Base-by-base conservation (phyloP, 2,113 vertebrate species). In the Oreotrochilus melanogaster region DNA sequence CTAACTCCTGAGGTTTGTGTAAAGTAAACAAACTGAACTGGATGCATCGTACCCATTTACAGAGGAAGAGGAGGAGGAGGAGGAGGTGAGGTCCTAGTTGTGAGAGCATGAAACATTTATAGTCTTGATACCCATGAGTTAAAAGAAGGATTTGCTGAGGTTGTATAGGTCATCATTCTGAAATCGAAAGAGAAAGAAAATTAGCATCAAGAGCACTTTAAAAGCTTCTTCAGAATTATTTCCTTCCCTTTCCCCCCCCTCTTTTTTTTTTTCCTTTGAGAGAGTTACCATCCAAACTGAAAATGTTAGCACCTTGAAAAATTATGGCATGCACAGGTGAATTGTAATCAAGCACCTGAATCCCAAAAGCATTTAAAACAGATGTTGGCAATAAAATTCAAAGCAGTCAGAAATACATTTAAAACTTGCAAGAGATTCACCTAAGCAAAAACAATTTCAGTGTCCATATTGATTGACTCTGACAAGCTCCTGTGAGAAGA, bases 21-120 rank as follows among this genome's bases (percentile, higher is more conserved):
- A 96, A 98, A 98, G 98, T 98, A 98, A 98, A 98, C 98, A 98
- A 98, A 98, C 97, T 95, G 97, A 98, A 98, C 97, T 95, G 98
- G 97, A 97, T 97, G 97, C 96, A 96, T 98, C 97, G 98, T 98
- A 98, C 98, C 96, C 98, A 98, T 98, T 97, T 97, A 98, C 97
- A 85, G 98, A 98, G 95, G 97, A 98, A 91, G 92, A 97, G 74
- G 87, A 96, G 73, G 78, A 96, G 73, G 78, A 96, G 50, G 80
- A 93, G 87, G 58, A 89, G 69, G 96, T 98, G 98, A 98, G 98
- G 98, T 98, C 98, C 98, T 98, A 96, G 97, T 98, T 98, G 98
- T 98, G 98, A 97, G 96, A 96, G 97, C 95, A 97, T 97, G 97
- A 98, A 98, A 97, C 92, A 97, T 95, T 96, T 93, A 95, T 96